phyloP scores from a whole-genome alignment of 2,113 vertebrate species.

The Centropus bengalensis region DNA sequence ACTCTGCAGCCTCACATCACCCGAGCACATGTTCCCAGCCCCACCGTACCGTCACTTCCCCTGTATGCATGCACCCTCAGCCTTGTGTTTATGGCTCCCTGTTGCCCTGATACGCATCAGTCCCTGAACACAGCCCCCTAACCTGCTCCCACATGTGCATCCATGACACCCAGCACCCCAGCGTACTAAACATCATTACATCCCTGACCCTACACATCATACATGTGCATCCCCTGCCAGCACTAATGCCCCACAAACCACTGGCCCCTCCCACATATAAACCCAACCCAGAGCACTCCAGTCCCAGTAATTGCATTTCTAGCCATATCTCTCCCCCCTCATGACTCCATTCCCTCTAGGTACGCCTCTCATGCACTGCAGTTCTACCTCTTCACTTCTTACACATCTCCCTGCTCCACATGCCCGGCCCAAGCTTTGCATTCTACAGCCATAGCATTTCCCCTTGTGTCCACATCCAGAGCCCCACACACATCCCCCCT shows the following conservation, averaged over 20 bases:
- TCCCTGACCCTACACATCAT: not conserved
- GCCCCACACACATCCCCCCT: too few relatives aligned
- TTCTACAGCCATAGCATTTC: not conserved
- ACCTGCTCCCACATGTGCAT: rapidly evolving
- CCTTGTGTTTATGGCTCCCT: rapidly evolving
- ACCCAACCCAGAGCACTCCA: not conserved
- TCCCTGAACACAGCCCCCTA: not conserved
- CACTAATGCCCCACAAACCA: not conserved
- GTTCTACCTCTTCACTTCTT: not conserved
- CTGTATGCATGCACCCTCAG: not conserved
- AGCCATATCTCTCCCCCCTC: not conserved
- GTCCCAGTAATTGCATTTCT: rapidly evolving
- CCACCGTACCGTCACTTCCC: not conserved
- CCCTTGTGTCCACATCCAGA: not conserved
- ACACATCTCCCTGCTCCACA: not conserved
- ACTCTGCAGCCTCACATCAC: not conserved
- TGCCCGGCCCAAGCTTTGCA: not conserved
- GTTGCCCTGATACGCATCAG: not conserved
- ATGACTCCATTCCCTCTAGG: not conserved
- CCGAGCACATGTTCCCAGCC: rapidly evolving
- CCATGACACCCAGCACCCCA: not conserved
- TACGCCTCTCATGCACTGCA: too few relatives aligned
- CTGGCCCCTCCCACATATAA: not conserved
- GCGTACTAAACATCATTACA: not conserved
- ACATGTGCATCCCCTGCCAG: rapidly evolving